phyloP scores from a whole-genome alignment of 2,797 vertebrate genomes.

The Karalla daura region DNA sequence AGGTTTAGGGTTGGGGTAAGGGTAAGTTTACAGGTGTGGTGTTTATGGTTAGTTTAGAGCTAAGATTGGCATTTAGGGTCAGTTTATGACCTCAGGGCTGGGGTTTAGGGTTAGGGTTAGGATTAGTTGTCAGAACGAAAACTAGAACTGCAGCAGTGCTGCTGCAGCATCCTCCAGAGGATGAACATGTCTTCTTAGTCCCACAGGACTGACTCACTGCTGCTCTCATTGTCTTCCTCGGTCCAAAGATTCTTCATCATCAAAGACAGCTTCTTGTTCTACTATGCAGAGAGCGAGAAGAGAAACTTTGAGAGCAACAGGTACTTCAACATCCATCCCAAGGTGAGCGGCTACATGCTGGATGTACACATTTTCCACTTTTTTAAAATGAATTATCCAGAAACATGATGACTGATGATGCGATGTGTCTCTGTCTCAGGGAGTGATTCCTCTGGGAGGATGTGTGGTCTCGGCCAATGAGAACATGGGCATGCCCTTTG shows the following conservation, averaged over 20 bases:
- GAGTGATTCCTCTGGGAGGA: constrained; percentile 94
- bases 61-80: no score
- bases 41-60: no score
- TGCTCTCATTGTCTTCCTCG: constrained; percentile 56
- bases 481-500: constrained; percentile 93
- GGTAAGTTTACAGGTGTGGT: no score
- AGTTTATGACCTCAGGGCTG: no score
- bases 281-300: constrained; percentile 95
- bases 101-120: no score
- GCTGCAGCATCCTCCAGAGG: no score
- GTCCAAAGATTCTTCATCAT: constrained; percentile 93
- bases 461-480: constrained; percentile 92
- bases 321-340: constrained; percentile 97
- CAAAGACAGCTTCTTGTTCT: constrained; percentile 98
- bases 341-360: constrained; percentile 82
- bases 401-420: background rate
- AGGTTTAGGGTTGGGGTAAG: no score
- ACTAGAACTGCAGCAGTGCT: no score
- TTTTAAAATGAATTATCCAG: background rate
- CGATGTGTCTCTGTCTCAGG: constrained; percentile 76
- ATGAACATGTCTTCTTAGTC: constrained; percentile 32
- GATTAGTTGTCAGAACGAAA: no score
- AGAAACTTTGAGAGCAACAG: constrained; percentile 94
- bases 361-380: background rate
- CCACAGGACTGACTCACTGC: constrained; percentile 40